phyloP scores from a whole-genome alignment of 1,140 invertebrate species.

The Leptinotarsa defecta region DNA sequence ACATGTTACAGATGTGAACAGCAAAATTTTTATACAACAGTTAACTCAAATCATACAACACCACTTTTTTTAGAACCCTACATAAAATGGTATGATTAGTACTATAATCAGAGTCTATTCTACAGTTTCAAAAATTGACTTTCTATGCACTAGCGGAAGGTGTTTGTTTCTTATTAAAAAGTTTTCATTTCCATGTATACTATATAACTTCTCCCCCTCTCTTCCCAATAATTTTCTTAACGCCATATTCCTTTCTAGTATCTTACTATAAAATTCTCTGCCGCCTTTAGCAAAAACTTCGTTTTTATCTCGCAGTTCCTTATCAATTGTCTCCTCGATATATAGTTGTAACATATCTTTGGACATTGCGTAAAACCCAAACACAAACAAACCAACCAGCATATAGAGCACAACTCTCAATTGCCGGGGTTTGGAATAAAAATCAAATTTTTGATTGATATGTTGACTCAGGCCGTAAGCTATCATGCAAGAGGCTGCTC shows the following conservation, averaged over 20 bases:
- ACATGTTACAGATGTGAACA: too few species aligned
- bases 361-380: conserved; percentile 65
- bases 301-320: conserved; percentile 63
- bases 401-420: conserved; percentile 63
- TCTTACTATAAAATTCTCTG: conserved; percentile 74
- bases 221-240: conserved; percentile 67
- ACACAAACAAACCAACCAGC: conserved; percentile 62
- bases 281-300: conserved; percentile 71
- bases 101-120: neutral
- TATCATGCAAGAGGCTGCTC: conserved; percentile 54
- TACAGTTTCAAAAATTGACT: conserved; percentile 64
- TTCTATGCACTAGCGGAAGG: conserved; percentile 66
- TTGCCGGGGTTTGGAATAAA: conserved; percentile 60
- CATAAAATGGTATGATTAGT: neutral
- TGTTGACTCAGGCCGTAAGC: conserved; percentile 59
- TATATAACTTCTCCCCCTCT: conserved; percentile 64
- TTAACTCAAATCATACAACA: conserved; percentile 4
- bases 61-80: conserved; percentile 2
- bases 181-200: conserved; percentile 71
- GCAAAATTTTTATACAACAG: neutral
- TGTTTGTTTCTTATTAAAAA: conserved; percentile 66
- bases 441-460: conserved; percentile 61
- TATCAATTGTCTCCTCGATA: conserved; percentile 67
- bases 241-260: conserved; percentile 73
- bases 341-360: conserved; percentile 66